These are phyloP conservation scores for Drosophila ercepeae DNA, from an alignment of 1,140 invertebrate species.

Conservation along the genomic window DNA sequence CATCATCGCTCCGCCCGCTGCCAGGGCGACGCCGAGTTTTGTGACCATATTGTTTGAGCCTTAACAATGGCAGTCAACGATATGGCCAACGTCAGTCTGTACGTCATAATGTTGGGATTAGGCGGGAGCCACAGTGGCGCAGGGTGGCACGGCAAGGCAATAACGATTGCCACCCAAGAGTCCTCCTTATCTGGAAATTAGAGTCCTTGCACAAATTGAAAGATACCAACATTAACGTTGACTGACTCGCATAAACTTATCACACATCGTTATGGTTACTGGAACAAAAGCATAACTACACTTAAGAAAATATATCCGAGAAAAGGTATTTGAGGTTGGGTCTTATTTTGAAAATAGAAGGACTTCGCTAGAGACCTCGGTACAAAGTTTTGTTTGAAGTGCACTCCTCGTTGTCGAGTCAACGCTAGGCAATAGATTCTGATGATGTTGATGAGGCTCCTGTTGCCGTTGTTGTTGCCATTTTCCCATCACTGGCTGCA, in stretches of 20 bases:
- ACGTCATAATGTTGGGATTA: constrained; percentile 27
- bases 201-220: constrained; percentile 24
- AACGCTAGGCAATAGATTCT: constrained; percentile 36
- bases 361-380: no score
- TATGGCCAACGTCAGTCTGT: constrained; percentile 38
- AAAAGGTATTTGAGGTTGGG: no score
- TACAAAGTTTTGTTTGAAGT: background rate
- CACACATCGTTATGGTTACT: constrained; percentile 23
- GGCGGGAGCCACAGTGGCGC: background rate
- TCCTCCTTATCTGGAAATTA: constrained; percentile 20
- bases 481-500: constrained; percentile 37
- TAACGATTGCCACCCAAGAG: background rate
- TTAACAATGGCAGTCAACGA: constrained; percentile 5
- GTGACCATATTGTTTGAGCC: constrained; percentile 26
- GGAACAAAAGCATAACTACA: background rate
- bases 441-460: constrained; percentile 47
- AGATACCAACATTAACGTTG: constrained; percentile 24
- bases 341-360: no score
- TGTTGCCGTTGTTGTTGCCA: constrained; percentile 32
- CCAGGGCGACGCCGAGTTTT: background rate
- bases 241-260: constrained; percentile 30
- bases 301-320: background rate
- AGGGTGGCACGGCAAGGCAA: background rate
- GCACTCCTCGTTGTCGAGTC: constrained; percentile 10
- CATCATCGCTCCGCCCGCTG: background rate